Evolutionary conservation across 1,140 invertebrate species (phyloP).

Genomic region (Archegozetes longisetosus): DNA sequence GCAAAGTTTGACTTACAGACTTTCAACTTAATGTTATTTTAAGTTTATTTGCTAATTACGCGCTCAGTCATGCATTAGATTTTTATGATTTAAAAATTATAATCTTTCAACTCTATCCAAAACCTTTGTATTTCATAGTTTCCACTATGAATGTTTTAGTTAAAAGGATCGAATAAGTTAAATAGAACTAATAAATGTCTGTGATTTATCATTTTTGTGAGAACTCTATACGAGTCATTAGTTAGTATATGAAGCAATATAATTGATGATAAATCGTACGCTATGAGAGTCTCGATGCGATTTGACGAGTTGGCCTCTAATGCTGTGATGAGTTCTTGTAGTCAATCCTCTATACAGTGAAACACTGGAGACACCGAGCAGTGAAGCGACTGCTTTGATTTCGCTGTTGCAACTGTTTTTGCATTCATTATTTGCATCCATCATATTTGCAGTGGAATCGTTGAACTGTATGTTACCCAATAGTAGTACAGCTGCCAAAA

Average conservation of each 20-base stretch:
- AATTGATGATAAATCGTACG: constrained; percentile 29
- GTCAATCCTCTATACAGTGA: constrained; percentile 63
- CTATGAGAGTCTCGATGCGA: constrained; percentile 64
- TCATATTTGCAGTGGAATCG: constrained; percentile 36
- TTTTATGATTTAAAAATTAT: too few relatives aligned
- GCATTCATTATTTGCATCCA: constrained; percentile 38
- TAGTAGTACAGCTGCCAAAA: constrained; percentile 71
- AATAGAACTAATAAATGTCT: too few relatives aligned
- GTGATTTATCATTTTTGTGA: too few relatives aligned
- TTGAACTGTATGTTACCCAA: constrained; percentile 79
- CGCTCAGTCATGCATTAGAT: too few relatives aligned
- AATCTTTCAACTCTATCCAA: too few relatives aligned
- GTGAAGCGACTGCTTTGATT: constrained; percentile 59
- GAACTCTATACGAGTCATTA: too few relatives aligned
- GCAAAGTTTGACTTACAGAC: constrained; percentile 4
- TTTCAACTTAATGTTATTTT: too few relatives aligned
- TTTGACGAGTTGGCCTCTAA: constrained; percentile 57
- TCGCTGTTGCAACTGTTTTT: constrained; percentile 30
- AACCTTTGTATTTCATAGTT: too few relatives aligned
- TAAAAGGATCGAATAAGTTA: too few relatives aligned
- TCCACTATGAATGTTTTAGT: too few relatives aligned
- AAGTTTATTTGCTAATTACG: too few relatives aligned
- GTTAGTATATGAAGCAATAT: neutral
- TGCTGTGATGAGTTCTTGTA: constrained; percentile 59
- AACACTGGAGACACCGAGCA: constrained; percentile 58